phyloP scores from a whole-genome alignment of 2,888 invertebrate species.

The Busseola fusca region DNA sequence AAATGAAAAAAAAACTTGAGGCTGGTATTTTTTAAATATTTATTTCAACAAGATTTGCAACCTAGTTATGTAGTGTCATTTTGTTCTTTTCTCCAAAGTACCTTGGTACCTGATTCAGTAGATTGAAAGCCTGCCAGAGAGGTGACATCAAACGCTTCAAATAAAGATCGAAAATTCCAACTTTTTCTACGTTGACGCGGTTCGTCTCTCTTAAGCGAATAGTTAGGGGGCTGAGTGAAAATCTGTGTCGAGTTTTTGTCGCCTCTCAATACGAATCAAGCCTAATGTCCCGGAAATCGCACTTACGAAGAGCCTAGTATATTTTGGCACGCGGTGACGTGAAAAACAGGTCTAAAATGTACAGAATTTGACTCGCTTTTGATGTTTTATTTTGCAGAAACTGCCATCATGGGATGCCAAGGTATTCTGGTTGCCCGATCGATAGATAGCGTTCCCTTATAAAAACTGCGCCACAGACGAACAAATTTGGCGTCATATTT shows the following conservation, averaged over 20 bases:
- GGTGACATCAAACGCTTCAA: conserved; percentile 37
- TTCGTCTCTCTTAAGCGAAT: conserved; percentile 50
- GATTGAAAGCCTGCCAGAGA: conserved; percentile 15
- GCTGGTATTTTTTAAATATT: too few relatives aligned
- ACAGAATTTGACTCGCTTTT: conserved; percentile 4
- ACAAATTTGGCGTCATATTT: conserved; percentile 65
- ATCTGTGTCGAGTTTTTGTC: conserved; percentile 71
- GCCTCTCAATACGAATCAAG: conserved; percentile 62
- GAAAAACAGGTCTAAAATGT: conserved; percentile 8
- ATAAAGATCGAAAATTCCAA: conserved; percentile 35
- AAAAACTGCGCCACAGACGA: conserved; percentile 64
- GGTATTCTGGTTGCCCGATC: conserved; percentile 30
- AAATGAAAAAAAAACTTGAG: too few relatives aligned
- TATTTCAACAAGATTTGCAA: not conserved
- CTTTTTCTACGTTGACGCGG: conserved; percentile 38
- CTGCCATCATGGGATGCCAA: conserved; percentile 19
- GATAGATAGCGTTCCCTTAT: conserved; percentile 48
- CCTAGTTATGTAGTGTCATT: not conserved
- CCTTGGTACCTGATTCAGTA: conserved; percentile 16
- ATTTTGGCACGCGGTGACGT: conserved; percentile 23
- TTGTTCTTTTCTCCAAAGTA: not conserved
- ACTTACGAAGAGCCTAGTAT: conserved; percentile 53
- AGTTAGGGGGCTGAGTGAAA: conserved; percentile 65
- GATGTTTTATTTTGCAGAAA: conserved; percentile 4
- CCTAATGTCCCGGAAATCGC: conserved; percentile 70